Conservation (phyloP, 92 coral and sea anemone species). For the Zoanthus solanderi region DNA sequence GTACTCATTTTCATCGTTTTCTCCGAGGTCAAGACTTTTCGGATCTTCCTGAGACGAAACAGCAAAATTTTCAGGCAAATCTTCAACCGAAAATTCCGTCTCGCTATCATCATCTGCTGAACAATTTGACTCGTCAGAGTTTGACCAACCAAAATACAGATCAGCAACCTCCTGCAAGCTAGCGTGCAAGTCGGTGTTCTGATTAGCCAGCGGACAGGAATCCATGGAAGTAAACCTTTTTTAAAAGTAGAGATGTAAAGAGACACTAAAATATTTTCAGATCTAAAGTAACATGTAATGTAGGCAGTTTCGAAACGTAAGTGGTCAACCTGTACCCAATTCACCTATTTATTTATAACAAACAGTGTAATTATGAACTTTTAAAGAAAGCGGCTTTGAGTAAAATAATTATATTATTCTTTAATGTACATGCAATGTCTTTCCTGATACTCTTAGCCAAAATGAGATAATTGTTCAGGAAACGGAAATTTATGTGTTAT, state of each 20-base stretch:
- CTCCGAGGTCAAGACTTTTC: slow-evolving; percentile 38
- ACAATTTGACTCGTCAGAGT: slow-evolving; percentile 8
- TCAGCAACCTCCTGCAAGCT: slow-evolving; percentile 23
- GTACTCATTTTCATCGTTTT: slow-evolving; percentile 34
- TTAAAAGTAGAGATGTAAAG: neutral
- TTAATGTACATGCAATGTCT: too few species aligned
- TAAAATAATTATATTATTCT: too few species aligned
- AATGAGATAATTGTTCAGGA: too few species aligned
- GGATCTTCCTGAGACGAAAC: neutral
- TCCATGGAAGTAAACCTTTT: slow-evolving; percentile 7
- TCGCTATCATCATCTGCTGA: slow-evolving; percentile 2
- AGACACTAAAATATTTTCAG: neutral
- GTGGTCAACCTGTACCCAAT: neutral
- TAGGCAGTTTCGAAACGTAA: too few species aligned
- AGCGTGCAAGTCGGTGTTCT: slow-evolving; percentile 23
- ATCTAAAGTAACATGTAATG: neutral
- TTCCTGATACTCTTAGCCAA: too few species aligned
- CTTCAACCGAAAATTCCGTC: slow-evolving; percentile 12
- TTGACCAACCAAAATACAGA: slow-evolving; percentile 33
- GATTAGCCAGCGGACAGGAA: slow-evolving; percentile 37
- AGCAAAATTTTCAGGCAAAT: neutral
- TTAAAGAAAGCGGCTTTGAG: neutral
- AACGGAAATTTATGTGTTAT: too few species aligned
- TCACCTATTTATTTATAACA: neutral
- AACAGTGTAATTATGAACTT: neutral